These are phyloP conservation scores for Caenorhabditis sinica DNA, from an alignment of 2,888 invertebrate species.

Conservation along the genomic window DNA sequence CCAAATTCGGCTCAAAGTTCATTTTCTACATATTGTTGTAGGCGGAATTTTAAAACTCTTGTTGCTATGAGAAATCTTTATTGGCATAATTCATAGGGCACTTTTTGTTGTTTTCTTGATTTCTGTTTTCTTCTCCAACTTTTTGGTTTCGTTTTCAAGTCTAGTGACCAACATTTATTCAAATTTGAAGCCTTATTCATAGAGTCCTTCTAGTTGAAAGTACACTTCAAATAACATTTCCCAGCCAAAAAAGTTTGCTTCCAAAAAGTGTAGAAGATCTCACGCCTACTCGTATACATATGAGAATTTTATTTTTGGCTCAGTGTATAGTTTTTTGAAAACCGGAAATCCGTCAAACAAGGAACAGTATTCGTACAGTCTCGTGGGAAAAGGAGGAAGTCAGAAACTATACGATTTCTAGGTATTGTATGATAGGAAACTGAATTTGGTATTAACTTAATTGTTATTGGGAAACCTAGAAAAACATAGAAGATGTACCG, in stretches of 20 bases:
- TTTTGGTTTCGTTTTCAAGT: neutral
- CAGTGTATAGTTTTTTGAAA: neutral
- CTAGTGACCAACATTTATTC: neutral
- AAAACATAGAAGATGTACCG: neutral
- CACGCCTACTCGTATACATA: slow-evolving; percentile 7
- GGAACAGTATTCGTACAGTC: neutral
- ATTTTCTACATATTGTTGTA: neutral
- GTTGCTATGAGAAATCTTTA: neutral
- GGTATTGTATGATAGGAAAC: too few relatives aligned
- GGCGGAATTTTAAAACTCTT: neutral
- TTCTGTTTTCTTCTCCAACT: neutral
- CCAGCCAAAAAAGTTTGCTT: too few relatives aligned
- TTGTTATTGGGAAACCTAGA: too few relatives aligned
- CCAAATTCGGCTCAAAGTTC: neutral
- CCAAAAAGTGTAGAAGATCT: too few relatives aligned
- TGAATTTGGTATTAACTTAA: too few relatives aligned
- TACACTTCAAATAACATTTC: too few relatives aligned
- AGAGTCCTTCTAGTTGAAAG: neutral
- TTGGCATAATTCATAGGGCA: neutral
- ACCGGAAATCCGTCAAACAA: neutral
- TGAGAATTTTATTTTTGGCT: neutral
- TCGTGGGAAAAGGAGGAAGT: too few relatives aligned
- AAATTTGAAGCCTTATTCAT: slow-evolving; percentile 2
- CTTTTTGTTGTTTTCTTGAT: neutral
- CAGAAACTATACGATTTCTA: slow-evolving; percentile 9